Conservation (phyloP, 2,888 invertebrate genomes). For the Lottia scabra region DNA sequence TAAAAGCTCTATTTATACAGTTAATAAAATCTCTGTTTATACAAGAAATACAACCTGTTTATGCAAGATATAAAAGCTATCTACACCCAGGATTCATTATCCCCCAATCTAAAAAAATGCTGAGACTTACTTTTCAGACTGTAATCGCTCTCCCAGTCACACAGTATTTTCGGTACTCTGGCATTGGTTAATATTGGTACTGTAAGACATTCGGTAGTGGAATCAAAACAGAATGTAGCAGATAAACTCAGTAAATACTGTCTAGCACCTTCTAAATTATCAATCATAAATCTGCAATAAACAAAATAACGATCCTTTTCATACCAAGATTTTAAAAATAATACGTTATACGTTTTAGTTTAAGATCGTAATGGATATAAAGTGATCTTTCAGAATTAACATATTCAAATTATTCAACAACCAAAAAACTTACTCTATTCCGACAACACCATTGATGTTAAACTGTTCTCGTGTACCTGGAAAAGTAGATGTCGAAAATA, state of each 20-base stretch:
- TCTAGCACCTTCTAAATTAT: conserved; percentile 27
- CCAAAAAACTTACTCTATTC: conserved; percentile 34
- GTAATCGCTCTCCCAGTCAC: conserved; percentile 23
- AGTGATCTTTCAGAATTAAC: too few relatives aligned
- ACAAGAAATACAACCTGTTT: too few relatives aligned
- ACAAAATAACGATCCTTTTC: too few relatives aligned
- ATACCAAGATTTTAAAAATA: too few relatives aligned
- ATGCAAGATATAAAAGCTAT: too few relatives aligned
- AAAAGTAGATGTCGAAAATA: conserved; percentile 5
- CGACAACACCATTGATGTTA: conserved; percentile 33
- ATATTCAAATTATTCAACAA: background rate
- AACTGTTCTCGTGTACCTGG: conserved; percentile 30
- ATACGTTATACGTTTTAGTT: too few relatives aligned
- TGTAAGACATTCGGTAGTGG: conserved; percentile 22
- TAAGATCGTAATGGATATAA: too few relatives aligned
- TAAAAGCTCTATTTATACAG: too few relatives aligned
- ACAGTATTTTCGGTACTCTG: conserved; percentile 29
- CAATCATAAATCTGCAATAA: conserved; percentile 25
- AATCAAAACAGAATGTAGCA: conserved; percentile 29
- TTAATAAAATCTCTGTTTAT: too few relatives aligned
- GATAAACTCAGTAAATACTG: conserved; percentile 28
- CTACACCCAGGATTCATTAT: too few relatives aligned
- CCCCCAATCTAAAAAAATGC: background rate
- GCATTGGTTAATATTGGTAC: conserved; percentile 22
- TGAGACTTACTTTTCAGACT: background rate